phyloP scores from a whole-genome alignment of 2,888 invertebrate genomes.

The Cantharis rustica region DNA sequence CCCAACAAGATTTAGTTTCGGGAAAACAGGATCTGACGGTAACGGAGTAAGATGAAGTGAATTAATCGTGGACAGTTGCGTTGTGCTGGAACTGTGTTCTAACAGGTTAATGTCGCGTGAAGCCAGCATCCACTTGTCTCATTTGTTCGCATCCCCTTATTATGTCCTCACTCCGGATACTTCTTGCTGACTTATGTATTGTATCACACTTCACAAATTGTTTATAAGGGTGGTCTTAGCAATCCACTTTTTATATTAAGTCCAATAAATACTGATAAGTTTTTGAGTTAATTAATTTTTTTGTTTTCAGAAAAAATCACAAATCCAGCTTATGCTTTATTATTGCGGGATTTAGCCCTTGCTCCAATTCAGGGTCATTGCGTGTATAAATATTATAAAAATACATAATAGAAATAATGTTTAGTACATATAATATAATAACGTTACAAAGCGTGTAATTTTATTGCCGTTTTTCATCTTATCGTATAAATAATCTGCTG shows the following conservation, averaged over 20 bases:
- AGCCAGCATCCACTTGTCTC: slow-evolving; percentile 52
- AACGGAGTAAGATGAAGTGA: slow-evolving; percentile 38
- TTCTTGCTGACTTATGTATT: slow-evolving; percentile 11
- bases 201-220: slow-evolving; percentile 3
- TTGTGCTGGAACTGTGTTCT: slow-evolving; percentile 46
- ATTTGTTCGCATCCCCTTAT: slow-evolving; percentile 45
- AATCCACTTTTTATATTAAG: not conserved
- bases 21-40: slow-evolving; percentile 43
- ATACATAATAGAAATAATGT: not conserved
- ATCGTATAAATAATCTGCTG: not conserved
- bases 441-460: not conserved
- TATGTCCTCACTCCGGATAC: slow-evolving; percentile 26
- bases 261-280: not conserved
- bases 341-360: not conserved
- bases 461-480: not conserved
- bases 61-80: slow-evolving; percentile 50
- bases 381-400: not conserved
- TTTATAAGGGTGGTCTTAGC: not conserved
- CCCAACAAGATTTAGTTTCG: slow-evolving; percentile 43
- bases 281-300: not conserved
- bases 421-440: not conserved
- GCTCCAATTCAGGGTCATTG: not conserved
- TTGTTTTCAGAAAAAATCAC: not conserved
- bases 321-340: not conserved
- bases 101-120: slow-evolving; percentile 57